phyloP scores from a whole-genome alignment of 2,113 vertebrate species.

The Romanogobio albipinnatus region DNA sequence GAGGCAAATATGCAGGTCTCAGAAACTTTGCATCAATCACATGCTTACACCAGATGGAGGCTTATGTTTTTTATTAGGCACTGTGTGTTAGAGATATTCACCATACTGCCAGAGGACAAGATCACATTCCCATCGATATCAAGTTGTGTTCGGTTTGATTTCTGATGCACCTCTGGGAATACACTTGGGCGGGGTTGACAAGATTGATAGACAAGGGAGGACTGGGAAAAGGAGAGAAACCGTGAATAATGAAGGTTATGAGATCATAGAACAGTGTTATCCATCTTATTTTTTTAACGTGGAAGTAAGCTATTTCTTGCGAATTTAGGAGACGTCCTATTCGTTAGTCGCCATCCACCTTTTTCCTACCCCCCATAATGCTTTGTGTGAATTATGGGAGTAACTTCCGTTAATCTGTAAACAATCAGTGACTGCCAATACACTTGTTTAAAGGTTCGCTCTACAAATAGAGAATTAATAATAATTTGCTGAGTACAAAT shows the following conservation, averaged over 20 bases:
- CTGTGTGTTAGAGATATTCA: not conserved
- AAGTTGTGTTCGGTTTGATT: conserved; percentile 10
- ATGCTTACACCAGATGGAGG: conserved; percentile 28
- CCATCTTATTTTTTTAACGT: not conserved
- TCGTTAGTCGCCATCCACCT: not conserved
- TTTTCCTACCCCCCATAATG: not conserved
- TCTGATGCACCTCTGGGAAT: conserved; percentile 25
- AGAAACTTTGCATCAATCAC: conserved; percentile 39
- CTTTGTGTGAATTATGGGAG: not conserved
- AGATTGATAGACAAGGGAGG: not conserved
- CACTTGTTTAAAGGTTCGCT: not conserved
- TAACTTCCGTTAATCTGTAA: not conserved
- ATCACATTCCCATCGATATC: not conserved
- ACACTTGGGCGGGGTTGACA: not conserved
- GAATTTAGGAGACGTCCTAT: not conserved
- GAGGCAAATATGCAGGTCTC: not conserved
- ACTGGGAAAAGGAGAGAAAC: conserved; percentile 10
- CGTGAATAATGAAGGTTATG: conserved; percentile 15
- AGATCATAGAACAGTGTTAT: conserved; percentile 9
- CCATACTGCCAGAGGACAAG: conserved; percentile 19
- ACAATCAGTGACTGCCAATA: not conserved
- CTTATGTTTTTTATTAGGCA: conserved; percentile 20
- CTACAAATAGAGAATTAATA: not conserved
- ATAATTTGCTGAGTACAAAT: not conserved
- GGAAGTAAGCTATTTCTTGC: not conserved